These are phyloP conservation scores for Tinea trinotella DNA, from an alignment of 2,888 invertebrate genomes.

Conservation along the genomic window DNA sequence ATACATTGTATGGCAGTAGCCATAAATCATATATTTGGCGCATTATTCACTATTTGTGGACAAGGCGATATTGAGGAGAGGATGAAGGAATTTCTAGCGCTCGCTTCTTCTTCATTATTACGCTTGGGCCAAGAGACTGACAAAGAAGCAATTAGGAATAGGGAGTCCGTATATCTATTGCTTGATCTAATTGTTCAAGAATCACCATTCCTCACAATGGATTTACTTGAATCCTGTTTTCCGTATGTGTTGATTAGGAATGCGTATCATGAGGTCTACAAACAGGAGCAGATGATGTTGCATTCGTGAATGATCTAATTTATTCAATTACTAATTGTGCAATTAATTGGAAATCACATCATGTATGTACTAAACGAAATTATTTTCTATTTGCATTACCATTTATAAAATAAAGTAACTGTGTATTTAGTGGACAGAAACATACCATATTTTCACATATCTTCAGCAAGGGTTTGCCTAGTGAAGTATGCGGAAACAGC, in stretches of 20 bases:
- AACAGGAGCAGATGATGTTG: slow-evolving; percentile 81
- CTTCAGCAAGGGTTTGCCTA: no score
- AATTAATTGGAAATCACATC: background rate
- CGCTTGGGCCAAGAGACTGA: slow-evolving; percentile 96
- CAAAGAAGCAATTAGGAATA: slow-evolving; percentile 92
- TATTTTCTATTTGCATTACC: no score
- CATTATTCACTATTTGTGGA: slow-evolving; percentile 95
- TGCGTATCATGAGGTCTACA: slow-evolving; percentile 97
- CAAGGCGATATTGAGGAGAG: slow-evolving; percentile 97
- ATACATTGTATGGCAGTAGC: slow-evolving; percentile 98
- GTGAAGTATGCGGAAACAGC: no score
- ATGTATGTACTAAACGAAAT: no score
- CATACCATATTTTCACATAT: no score
- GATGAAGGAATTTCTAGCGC: slow-evolving; percentile 94
- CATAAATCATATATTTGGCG: slow-evolving; percentile 96
- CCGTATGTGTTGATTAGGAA: slow-evolving; percentile 98
- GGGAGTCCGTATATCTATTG: slow-evolving; percentile 97
- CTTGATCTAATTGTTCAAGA: slow-evolving; percentile 98
- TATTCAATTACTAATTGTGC: no score
- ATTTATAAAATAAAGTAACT: no score
- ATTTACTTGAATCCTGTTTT: slow-evolving; percentile 98
- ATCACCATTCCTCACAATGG: slow-evolving; percentile 98
- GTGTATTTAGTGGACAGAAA: no score
- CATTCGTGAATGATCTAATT: slow-evolving; percentile 44
- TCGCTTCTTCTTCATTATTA: slow-evolving; percentile 95